Conservation (phyloP, 2,113 vertebrate genomes). For the Trematocara zebra region DNA sequence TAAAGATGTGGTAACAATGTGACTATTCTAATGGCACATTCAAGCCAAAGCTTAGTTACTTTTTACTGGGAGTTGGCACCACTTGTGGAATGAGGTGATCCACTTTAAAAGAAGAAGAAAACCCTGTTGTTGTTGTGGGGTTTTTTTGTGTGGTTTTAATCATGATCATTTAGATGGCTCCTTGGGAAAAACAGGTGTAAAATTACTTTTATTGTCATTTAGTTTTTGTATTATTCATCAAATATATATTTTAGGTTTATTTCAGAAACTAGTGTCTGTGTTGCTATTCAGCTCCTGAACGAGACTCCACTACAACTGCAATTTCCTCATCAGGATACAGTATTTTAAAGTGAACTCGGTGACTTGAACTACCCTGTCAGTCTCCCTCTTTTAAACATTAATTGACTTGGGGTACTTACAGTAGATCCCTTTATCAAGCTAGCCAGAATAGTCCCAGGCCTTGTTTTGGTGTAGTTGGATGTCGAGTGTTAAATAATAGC, state of each 20-base stretch:
- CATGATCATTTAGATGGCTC: not conserved
- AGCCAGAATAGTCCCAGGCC: not conserved
- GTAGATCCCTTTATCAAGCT: not conserved
- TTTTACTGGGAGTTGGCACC: not conserved
- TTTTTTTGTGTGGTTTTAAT: not conserved
- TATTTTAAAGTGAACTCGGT: not conserved
- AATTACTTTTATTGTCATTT: not conserved
- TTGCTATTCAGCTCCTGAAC: not conserved
- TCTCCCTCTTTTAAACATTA: not conserved
- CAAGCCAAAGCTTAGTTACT: not conserved
- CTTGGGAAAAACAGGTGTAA: not conserved
- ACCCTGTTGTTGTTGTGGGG: not conserved
- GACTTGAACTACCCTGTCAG: not conserved
- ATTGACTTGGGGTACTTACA: not conserved
- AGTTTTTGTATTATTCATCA: not conserved
- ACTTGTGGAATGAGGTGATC: not conserved
- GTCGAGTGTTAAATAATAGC: not conserved
- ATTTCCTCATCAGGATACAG: not conserved
- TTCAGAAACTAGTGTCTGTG: not conserved
- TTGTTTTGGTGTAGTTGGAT: not conserved
- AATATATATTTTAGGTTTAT: not conserved
- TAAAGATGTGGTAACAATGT: not conserved
- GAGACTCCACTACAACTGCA: not conserved
- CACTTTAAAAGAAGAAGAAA: not conserved
- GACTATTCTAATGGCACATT: not conserved